Evolutionary conservation across 2,888 invertebrate species (phyloP).

Genomic region (Sympetrum striolatum): DNA sequence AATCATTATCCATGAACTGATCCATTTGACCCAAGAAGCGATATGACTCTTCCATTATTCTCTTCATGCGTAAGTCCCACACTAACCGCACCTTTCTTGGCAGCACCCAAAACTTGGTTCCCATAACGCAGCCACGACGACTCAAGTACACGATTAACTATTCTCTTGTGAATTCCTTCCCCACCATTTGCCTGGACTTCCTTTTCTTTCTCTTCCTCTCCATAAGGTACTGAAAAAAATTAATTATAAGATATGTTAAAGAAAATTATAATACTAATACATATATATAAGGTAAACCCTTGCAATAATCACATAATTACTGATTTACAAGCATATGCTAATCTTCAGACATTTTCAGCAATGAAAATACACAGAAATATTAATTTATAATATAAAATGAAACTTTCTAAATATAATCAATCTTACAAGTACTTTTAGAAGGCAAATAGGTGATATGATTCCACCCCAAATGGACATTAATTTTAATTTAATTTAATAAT

Average conservation of each 20-base stretch:
- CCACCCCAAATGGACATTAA: no score
- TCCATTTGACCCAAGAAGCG: neutral
- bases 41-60: neutral
- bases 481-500: no score
- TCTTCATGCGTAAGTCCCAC: slow-evolving; percentile 56
- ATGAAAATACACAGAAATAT: no score
- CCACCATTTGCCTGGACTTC: slow-evolving; percentile 48
- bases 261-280: no score
- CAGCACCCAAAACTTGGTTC: slow-evolving; percentile 65
- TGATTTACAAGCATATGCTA: no score
- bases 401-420: no score
- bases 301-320: no score
- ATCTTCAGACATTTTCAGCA: no score
- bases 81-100: slow-evolving; percentile 62
- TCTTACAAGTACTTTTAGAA: no score
- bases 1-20: neutral
- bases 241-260: neutral
- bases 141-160: slow-evolving; percentile 65
- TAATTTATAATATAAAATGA: no score
- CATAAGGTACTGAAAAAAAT: slow-evolving; percentile 15
- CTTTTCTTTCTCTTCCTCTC: slow-evolving; percentile 40
- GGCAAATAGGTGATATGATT: no score
- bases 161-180: slow-evolving; percentile 59
- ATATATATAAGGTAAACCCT: no score
- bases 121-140: slow-evolving; percentile 68